phyloP scores from a whole-genome alignment of 1,140 invertebrate species.

The Tetraneura akinire region DNA sequence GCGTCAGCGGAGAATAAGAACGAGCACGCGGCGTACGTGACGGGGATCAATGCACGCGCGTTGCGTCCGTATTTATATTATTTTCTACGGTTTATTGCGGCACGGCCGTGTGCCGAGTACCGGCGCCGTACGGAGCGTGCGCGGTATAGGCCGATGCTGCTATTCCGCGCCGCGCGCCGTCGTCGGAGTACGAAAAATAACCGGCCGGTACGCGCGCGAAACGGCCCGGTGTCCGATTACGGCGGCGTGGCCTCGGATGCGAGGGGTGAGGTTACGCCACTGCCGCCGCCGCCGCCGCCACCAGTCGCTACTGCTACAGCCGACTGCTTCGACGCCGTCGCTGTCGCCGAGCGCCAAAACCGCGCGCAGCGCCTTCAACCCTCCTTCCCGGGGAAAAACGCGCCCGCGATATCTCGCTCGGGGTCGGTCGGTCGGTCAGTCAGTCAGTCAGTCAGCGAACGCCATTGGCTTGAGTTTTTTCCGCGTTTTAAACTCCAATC shows the following conservation, averaged over 20 bases:
- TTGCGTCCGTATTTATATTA: not conserved
- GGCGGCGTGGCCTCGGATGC: too few species aligned
- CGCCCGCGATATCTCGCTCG: not conserved
- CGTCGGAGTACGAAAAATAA: not conserved
- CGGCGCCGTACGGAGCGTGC: not conserved
- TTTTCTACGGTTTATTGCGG: not conserved
- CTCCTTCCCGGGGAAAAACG: not conserved
- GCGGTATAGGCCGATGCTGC: not conserved
- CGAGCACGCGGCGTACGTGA: not conserved
- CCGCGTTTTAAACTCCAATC: too few species aligned
- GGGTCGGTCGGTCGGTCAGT: not conserved
- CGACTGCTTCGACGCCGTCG: too few species aligned
- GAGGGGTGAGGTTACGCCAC: not conserved
- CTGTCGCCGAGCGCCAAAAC: too few species aligned
- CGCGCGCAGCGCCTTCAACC: not conserved
- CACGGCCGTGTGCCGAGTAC: too few species aligned
- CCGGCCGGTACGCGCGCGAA: not conserved
- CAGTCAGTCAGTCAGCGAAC: not conserved
- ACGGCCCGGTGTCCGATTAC: too few species aligned
- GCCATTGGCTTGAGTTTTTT: not conserved
- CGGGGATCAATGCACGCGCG: constrained; percentile 1
- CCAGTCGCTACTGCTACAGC: not conserved
- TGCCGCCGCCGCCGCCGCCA: not conserved
- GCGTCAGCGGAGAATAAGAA: not conserved
- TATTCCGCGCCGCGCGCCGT: not conserved